These are phyloP conservation scores for Thera britannica DNA, from an alignment of 2,888 invertebrate genomes.

Conservation along the genomic window DNA sequence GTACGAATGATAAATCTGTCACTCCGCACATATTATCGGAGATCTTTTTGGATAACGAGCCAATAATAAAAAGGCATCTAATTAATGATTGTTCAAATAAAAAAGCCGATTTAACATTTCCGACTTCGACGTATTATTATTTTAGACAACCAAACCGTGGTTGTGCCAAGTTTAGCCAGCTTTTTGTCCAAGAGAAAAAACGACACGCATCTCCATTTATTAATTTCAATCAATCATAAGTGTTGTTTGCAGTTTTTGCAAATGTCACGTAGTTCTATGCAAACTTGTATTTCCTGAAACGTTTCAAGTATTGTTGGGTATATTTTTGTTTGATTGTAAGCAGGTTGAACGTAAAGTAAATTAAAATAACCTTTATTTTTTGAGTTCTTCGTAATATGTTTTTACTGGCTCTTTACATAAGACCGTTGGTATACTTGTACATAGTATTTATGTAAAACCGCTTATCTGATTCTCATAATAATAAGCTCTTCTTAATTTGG, in stretches of 20 bases:
- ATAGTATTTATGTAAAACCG: no score
- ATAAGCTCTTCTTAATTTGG: no score
- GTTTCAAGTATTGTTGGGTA: slow-evolving; percentile 21
- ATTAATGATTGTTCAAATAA: slow-evolving; percentile 78
- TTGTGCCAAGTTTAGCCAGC: slow-evolving; percentile 57
- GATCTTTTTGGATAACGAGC: slow-evolving; percentile 70
- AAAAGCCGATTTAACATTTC: slow-evolving; percentile 67
- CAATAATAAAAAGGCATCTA: slow-evolving; percentile 76
- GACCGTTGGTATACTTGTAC: no score
- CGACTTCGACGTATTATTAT: slow-evolving; percentile 65
- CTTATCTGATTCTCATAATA: no score
- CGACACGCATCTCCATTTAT: slow-evolving; percentile 60
- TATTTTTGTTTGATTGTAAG: not conserved
- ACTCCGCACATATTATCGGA: slow-evolving; percentile 66
- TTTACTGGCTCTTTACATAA: no score
- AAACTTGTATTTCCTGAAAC: slow-evolving; percentile 60
- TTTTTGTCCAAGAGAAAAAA: slow-evolving; percentile 66
- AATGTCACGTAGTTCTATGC: slow-evolving; percentile 58
- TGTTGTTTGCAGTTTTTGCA: slow-evolving; percentile 67
- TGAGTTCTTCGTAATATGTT: no score
- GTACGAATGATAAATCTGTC: slow-evolving; percentile 77
- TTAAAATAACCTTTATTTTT: no score
- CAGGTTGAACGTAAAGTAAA: no score
- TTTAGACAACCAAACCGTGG: slow-evolving; percentile 54
- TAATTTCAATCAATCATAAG: slow-evolving; percentile 63